Conservation (phyloP, 1,140 invertebrate species). For the Oppia nitens region DNA sequence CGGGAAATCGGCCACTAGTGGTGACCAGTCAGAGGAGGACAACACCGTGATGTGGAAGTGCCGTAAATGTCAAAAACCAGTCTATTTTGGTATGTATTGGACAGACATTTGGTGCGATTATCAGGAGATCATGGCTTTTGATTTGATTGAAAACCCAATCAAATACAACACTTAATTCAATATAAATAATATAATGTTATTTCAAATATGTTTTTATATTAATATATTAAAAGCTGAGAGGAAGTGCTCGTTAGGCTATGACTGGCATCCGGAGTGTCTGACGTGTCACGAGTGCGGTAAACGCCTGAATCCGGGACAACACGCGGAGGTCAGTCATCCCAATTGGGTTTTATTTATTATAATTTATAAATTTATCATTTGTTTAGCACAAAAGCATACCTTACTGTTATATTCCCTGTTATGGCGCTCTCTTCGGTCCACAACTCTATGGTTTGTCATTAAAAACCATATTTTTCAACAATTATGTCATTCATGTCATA, state of each 20-base stretch:
- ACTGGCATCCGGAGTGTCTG: conserved; percentile 81
- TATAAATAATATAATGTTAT: neutral
- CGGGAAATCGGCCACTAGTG: neutral
- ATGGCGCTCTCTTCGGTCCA: conserved; percentile 69
- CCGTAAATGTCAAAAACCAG: conserved; percentile 66
- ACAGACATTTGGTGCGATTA: neutral
- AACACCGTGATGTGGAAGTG: conserved; percentile 58
- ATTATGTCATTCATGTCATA: too few relatives aligned
- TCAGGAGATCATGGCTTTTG: too few relatives aligned
- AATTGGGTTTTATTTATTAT: conserved; percentile 13
- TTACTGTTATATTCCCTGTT: conserved; percentile 78
- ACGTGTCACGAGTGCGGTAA: conserved; percentile 77
- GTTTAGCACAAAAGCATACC: conserved; percentile 69
- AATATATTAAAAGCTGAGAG: too few relatives aligned
- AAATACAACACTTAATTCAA: too few relatives aligned
- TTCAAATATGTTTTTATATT: conserved; percentile 25
- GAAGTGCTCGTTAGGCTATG: conserved; percentile 73
- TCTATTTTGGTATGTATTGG: conserved; percentile 52
- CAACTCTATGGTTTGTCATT: conserved; percentile 66
- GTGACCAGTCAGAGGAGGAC: too few relatives aligned
- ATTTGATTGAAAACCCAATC: too few relatives aligned
- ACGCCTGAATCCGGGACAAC: conserved; percentile 66
- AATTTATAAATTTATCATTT: conserved; percentile 15
- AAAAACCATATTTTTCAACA: too few relatives aligned
- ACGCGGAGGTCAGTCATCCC: conserved; percentile 60